Conservation (phyloP, 2,888 invertebrate genomes). For the Cloeon dipterum region DNA sequence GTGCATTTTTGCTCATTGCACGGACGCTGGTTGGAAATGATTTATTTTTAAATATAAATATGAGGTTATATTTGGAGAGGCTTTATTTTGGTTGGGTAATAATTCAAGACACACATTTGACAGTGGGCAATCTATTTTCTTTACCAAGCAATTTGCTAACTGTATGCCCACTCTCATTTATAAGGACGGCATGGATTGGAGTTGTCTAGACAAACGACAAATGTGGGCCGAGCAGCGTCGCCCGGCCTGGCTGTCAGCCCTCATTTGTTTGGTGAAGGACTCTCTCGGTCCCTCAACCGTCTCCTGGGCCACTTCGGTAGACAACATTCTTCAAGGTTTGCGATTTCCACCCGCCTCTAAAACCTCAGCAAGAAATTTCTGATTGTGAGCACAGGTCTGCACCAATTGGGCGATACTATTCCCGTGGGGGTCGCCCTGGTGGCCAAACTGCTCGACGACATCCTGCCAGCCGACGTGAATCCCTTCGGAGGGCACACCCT, state of each 20-base stretch:
- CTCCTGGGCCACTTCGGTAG: background rate
- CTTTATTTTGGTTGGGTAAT: no score
- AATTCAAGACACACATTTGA: no score
- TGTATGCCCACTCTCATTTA: no score
- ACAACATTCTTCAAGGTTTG: background rate
- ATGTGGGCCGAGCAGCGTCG: constrained; percentile 54
- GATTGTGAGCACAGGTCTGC: background rate
- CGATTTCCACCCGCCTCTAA: no score
- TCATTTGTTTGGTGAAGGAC: constrained; percentile 13
- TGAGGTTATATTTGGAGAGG: constrained; percentile 8
- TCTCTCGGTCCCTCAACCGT: background rate
- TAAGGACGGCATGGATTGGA: constrained; percentile 5
- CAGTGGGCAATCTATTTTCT: no score
- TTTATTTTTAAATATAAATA: constrained; percentile 8
- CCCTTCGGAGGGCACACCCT: constrained; percentile 48
- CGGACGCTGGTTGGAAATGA: constrained; percentile 5
- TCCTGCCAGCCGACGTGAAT: constrained; percentile 40
- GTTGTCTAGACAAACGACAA: constrained; percentile 18
- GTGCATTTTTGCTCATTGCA: no score
- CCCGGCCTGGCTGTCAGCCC: constrained; percentile 52
- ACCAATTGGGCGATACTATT: constrained; percentile 17
- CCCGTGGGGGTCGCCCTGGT: constrained; percentile 33
- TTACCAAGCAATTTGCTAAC: no score
- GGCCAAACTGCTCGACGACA: constrained; percentile 34
- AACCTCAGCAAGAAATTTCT: no score